Base-by-base conservation (phyloP, 2,888 invertebrate genomes). In the Ganaspis brasiliensis region DNA sequence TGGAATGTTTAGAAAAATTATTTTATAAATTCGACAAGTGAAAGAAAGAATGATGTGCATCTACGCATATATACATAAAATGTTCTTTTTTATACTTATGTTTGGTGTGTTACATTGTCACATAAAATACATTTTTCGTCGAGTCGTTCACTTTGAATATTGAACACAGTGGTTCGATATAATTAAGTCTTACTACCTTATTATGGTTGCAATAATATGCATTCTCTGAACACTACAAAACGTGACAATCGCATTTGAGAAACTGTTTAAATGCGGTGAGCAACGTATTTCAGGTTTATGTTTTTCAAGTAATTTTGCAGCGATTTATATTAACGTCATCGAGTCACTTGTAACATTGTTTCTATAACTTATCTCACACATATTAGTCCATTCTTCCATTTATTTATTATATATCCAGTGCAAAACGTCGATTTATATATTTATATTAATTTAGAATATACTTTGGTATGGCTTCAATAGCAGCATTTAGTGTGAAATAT, bases 361-460 rank as follows among this genome's bases (percentile, higher is more conserved):
- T 40, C 40, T 79, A 31, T 31, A 55, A 59, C 26, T 67, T 35
- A 52, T 77, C 52, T 16, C 45, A 14, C 59, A n/a, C 70, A 40
- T 40, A 49, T 67, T 77, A 72, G 19, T 74, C 70, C 40, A 19
- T 71, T 56, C 56, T 55, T 72, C 59, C 56, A 77, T 76, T 77
- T 74, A 57, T 75, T 71, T 35, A 79, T 79, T 79, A 77, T 79
- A 77, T 82, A 82, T 82, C 79, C 84, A 82, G 81, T 84, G 84
- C 81, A 84, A 81, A 82, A 85, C 83, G 79, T 84, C 78, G 79
- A 82, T 82, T 85, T 79, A 78, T 81, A 83, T 86, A 87, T 87
- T 85, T 84, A 85, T 52, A 52, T 19, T 88, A 89, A 87, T 90
- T 90, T 90, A 90, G 89, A 90, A 90, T 90, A 88, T 89, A 88